Evolutionary conservation across 2,113 vertebrate genomes (phyloP).

Genomic region (Pycnonotus jocosus): DNA sequence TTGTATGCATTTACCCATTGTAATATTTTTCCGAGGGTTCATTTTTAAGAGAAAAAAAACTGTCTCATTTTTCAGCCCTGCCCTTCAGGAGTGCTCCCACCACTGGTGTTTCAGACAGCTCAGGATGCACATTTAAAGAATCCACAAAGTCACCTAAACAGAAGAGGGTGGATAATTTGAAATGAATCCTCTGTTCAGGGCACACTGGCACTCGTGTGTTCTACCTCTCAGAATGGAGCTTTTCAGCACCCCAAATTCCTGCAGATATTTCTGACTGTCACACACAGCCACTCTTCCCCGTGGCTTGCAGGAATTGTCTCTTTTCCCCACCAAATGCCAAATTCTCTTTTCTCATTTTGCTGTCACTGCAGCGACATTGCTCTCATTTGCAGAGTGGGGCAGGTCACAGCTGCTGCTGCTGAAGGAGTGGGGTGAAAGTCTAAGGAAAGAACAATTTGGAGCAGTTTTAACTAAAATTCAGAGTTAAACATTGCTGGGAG

Average conservation of each 20-base stretch:
- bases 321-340: background rate
- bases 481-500: background rate
- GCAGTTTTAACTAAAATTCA: background rate
- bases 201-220: background rate
- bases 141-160: background rate
- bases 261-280: background rate
- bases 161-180: background rate
- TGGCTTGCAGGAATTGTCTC: background rate
- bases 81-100: background rate
- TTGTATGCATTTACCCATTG: background rate
- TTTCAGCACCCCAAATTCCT: background rate
- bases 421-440: background rate
- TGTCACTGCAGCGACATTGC: background rate
- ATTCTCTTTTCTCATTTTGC: background rate
- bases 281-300: background rate
- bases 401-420: background rate
- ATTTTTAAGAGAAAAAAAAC: background rate
- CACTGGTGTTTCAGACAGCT: background rate
- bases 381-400: background rate
- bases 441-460: background rate
- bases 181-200: background rate
- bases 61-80: background rate
- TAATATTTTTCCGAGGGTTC: background rate
- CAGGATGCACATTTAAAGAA: background rate
- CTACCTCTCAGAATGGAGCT: background rate